phyloP scores from a whole-genome alignment of 2,888 invertebrate species.

The Acleris cristana region DNA sequence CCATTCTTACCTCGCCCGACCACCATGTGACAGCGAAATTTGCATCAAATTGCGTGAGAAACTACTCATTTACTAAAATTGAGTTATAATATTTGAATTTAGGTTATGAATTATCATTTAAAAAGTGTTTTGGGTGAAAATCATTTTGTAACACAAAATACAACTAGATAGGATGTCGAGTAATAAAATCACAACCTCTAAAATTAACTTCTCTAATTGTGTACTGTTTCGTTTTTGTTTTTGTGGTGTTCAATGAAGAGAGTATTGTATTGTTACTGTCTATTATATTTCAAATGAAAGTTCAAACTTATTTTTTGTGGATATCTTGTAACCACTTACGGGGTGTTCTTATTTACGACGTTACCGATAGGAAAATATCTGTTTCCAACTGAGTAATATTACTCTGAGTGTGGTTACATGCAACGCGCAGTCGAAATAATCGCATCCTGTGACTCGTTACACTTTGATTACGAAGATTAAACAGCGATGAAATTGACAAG shows the following conservation, averaged over 20 bases:
- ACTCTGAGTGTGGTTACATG: background rate
- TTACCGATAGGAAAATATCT: too few relatives aligned
- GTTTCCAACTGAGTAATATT: background rate
- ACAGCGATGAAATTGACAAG: conserved; percentile 60
- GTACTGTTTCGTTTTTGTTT: too few relatives aligned
- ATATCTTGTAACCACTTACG: too few relatives aligned
- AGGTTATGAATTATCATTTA: background rate
- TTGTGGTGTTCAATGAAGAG: too few relatives aligned
- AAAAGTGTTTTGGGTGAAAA: background rate
- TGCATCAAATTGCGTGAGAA: conserved; percentile 42
- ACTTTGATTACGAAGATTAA: conserved; percentile 57
- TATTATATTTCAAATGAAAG: too few relatives aligned
- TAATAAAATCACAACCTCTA: too few relatives aligned
- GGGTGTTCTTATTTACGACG: too few relatives aligned
- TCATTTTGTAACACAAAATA: too few relatives aligned
- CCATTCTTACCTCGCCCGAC: conserved; percentile 41
- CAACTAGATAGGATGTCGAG: too few relatives aligned
- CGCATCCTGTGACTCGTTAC: conserved; percentile 39
- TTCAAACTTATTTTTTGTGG: too few relatives aligned
- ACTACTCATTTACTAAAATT: conserved; percentile 14
- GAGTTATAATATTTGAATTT: background rate
- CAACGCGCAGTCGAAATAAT: conserved; percentile 23
- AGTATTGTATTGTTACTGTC: too few relatives aligned
- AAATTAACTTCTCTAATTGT: too few relatives aligned
- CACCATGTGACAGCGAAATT: conserved; percentile 44